Conservation (phyloP, 2,113 vertebrate species). For the Osmerus eperlanus region DNA sequence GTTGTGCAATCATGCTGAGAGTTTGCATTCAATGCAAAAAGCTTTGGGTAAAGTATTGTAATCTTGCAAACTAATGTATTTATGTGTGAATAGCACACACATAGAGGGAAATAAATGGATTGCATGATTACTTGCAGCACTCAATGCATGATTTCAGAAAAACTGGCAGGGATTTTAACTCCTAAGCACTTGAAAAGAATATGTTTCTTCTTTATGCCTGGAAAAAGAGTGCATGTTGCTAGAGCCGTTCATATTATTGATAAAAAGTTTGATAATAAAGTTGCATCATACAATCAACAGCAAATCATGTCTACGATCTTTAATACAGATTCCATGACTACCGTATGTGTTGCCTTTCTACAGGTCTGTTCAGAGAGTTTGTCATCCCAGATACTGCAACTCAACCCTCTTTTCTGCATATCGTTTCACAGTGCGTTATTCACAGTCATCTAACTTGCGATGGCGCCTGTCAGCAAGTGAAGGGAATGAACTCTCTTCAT, state of each 20-base stretch:
- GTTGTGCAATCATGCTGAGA: slow-evolving; percentile 39
- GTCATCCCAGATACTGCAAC: background rate
- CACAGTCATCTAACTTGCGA: slow-evolving; percentile 1
- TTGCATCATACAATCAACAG: too few relatives aligned
- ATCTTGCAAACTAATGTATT: slow-evolving; percentile 24
- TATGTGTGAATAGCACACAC: slow-evolving; percentile 16
- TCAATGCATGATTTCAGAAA: slow-evolving; percentile 21
- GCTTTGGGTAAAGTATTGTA: slow-evolving; percentile 2
- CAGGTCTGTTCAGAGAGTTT: too few relatives aligned
- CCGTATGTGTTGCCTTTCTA: too few relatives aligned
- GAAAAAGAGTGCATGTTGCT: background rate
- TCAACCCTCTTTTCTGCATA: background rate
- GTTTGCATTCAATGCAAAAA: slow-evolving; percentile 44
- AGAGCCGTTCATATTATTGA: too few relatives aligned
- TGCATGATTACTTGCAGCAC: slow-evolving; percentile 37
- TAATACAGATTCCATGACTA: too few relatives aligned
- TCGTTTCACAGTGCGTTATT: background rate
- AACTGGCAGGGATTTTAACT: background rate
- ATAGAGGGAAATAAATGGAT: slow-evolving; percentile 27
- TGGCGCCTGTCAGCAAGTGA: slow-evolving; percentile 9
- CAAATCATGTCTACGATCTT: too few relatives aligned
- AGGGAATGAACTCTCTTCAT: slow-evolving; percentile 48
- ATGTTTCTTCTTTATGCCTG: background rate
- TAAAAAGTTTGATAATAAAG: too few relatives aligned
- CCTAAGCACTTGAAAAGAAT: background rate